Conservation (phyloP, 2,113 vertebrate species). For the Dascyllus trimaculatus region DNA sequence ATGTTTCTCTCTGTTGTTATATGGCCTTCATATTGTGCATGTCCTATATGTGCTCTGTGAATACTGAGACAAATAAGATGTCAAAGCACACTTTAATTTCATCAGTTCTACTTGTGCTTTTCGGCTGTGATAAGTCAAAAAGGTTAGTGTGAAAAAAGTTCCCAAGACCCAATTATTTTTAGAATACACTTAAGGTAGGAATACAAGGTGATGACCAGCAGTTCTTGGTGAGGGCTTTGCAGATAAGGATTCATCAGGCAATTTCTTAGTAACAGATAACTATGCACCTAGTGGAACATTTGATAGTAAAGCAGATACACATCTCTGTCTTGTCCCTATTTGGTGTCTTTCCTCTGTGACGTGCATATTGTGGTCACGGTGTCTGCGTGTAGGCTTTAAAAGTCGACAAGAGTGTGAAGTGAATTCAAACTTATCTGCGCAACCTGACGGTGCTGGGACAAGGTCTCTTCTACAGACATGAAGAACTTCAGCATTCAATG, state of each 20-base stretch:
- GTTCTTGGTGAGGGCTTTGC: not conserved
- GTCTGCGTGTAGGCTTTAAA: constrained; percentile 41
- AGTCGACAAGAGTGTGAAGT: constrained; percentile 3
- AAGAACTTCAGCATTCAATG: constrained; percentile 10
- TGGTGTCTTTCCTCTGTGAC: constrained; percentile 55
- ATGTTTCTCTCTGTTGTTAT: no score
- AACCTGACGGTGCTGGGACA: constrained; percentile 6
- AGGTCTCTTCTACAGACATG: constrained; percentile 50
- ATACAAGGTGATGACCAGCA: not conserved
- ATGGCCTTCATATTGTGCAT: no score
- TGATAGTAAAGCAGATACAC: constrained; percentile 18
- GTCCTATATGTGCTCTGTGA: no score
- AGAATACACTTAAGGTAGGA: not conserved
- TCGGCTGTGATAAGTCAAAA: not conserved
- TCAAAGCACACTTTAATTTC: no score
- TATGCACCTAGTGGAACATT: constrained; percentile 18
- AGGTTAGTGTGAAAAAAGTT: not conserved
- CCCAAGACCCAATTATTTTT: no score
- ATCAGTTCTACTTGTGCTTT: not conserved
- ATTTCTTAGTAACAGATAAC: not conserved
- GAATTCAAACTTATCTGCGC: constrained; percentile 17
- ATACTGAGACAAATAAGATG: no score
- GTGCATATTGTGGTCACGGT: constrained; percentile 29
- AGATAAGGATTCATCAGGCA: not conserved
- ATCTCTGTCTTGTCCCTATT: constrained; percentile 50